These are phyloP conservation scores for Tragelaphus scriptus DNA, from an alignment of 2,113 vertebrate genomes.

Conservation along the genomic window DNA sequence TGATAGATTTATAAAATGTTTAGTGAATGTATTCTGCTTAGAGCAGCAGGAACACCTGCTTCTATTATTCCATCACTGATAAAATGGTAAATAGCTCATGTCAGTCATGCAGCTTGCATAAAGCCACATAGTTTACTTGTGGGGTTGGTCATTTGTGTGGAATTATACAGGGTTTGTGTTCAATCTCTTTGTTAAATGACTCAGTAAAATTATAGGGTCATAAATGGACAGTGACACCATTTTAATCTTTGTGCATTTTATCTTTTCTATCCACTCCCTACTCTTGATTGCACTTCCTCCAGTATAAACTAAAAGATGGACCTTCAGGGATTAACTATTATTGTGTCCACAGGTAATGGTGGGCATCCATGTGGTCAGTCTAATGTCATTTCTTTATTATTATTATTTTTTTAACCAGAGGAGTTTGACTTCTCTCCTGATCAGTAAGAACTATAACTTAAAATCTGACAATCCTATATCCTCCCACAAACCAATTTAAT, in stretches of 20 bases:
- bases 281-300: constrained; percentile 56
- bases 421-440: constrained; percentile 41
- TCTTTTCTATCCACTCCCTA: constrained; percentile 42
- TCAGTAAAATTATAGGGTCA: constrained; percentile 72
- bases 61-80: constrained; percentile 80
- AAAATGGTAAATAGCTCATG: constrained; percentile 81
- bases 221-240: constrained; percentile 70
- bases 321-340: constrained; percentile 37
- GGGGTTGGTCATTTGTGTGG: constrained; percentile 64
- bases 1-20: constrained; percentile 79
- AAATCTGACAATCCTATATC: not conserved
- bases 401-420: not conserved
- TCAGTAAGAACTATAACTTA: constrained; percentile 12
- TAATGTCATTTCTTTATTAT: not conserved
- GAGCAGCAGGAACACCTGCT: constrained; percentile 80
- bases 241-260: constrained; percentile 75
- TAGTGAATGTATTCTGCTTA: constrained; percentile 73
- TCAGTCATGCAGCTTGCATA: constrained; percentile 75
- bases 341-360: not conserved
- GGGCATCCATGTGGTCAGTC: not conserved
- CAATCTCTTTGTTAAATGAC: constrained; percentile 75
- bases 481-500: constrained; percentile 49
- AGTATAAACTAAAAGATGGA: constrained; percentile 25
- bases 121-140: constrained; percentile 76
- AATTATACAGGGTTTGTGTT: constrained; percentile 66